Evolutionary conservation across 1,140 invertebrate species (phyloP).

Genomic region (Drosophila tropicalis): DNA sequence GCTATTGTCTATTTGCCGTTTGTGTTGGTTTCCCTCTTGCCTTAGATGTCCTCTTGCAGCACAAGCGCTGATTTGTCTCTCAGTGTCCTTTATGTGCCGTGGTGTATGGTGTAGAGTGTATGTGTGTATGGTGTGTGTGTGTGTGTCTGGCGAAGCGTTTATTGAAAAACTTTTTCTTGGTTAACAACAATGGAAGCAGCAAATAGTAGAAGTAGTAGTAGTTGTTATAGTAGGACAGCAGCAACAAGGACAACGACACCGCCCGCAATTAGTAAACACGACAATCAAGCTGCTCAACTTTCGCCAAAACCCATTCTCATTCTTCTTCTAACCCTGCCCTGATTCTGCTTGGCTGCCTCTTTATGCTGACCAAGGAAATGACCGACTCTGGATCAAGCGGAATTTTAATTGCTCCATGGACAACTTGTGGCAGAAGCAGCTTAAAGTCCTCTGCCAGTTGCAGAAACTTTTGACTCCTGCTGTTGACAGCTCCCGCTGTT

Average conservation of each 20-base stretch:
- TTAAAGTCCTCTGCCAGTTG: neutral
- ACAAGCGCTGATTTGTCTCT: constrained; percentile 34
- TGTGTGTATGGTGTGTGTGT: constrained; percentile 14
- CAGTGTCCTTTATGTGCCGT: neutral
- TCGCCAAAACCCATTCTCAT: neutral
- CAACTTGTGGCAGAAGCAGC: constrained; percentile 4
- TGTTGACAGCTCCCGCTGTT: constrained; percentile 5
- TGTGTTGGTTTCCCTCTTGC: neutral
- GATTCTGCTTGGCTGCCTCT: neutral
- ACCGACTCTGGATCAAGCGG: constrained; percentile 1
- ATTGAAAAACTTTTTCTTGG: constrained; percentile 43
- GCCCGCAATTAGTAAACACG: constrained; percentile 40
- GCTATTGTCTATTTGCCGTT: constrained; percentile 1
- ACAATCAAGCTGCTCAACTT: constrained; percentile 7
- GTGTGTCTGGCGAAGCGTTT: constrained; percentile 28
- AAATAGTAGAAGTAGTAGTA: neutral
- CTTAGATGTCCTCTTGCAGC: neutral
- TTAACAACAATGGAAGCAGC: neutral
- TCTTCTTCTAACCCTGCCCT: neutral
- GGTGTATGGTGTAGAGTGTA: no score
- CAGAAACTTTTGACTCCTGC: constrained; percentile 4
- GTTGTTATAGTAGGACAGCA: neutral
- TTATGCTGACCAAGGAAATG: constrained; percentile 6
- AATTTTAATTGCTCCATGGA: constrained; percentile 13
- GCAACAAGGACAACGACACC: constrained; percentile 23